Evolutionary conservation across 2,797 vertebrate genomes (phyloP), one percentile per base, ranked within the genome.

Genomic region (Hoplostethus atlanticus): DNA sequence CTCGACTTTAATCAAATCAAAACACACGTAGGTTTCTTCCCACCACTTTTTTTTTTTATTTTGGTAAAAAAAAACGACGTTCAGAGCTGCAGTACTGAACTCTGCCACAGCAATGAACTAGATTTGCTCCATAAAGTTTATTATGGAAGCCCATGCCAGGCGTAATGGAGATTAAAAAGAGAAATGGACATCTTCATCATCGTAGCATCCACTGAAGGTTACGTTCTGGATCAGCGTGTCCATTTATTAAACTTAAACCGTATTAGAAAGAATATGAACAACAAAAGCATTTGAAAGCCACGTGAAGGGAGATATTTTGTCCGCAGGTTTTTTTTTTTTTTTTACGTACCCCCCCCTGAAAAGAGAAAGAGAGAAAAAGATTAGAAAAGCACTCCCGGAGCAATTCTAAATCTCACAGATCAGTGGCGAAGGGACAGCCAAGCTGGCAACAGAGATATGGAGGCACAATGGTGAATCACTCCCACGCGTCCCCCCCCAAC

Each of bases 1-100:
- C 80, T 79, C 63, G 38, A 34, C 87, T 93, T 93, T 89, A 92
- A 92, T 92, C 83, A 89, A 89, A 92, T 90, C 84, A 90, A 21
- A 91, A 88, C 87, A 84, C 63, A 57, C 67, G 69, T 51, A 80
- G 67, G 73, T 83, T 70, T 80, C 73, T 83, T 42, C 50, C 31
- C 6, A 21, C 56, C 63, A 42, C 69, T 74, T 40, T 40, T n/a
- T 11, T 11, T 21, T 21, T 17, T 42, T 75, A 71, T 83, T 3
- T 28, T 28, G 28, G 28, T 28, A 3, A n/a, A 11, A 3, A n/a
- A 11, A 78, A 75, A 81, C 76, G 62, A 31, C 62, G 31, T 59
- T 21, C 16, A 51, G 50, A 72, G 64, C 68, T 83, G 72, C 77
- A 57, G 69, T 77, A 67, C 54, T 73, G 82, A 91, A 79, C 80